phyloP scores from a whole-genome alignment of 2,113 vertebrate genomes.

The Gopherus flavomarginatus region DNA sequence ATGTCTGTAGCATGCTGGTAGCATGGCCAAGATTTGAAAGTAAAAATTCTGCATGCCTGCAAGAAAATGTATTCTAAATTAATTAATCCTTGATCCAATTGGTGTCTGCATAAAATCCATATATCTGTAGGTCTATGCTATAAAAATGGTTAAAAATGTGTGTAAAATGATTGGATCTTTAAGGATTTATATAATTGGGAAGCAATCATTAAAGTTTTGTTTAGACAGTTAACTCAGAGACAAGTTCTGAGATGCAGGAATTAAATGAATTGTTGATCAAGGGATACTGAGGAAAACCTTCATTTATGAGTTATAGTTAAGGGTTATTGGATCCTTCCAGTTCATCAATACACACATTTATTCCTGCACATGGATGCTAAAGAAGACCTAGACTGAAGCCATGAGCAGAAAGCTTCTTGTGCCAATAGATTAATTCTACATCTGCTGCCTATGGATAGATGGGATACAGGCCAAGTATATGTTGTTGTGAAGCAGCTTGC shows the following conservation, averaged over 20 bases:
- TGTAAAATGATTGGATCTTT: constrained; percentile 53
- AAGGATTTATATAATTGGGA: constrained; percentile 51
- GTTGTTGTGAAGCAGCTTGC: constrained; percentile 83
- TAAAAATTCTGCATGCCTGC: background rate
- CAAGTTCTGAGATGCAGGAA: constrained; percentile 17
- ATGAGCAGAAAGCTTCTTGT: constrained; percentile 75
- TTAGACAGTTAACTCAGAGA: constrained; percentile 69
- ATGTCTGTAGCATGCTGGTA: background rate
- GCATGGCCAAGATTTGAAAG: background rate
- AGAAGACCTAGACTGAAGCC: constrained; percentile 79
- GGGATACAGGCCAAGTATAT: constrained; percentile 80
- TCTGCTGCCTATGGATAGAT: constrained; percentile 83
- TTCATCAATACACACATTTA: constrained; percentile 68
- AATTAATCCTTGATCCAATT: constrained; percentile 3
- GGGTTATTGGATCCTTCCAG: constrained; percentile 48
- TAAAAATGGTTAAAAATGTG: constrained; percentile 37
- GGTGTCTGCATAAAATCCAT: constrained; percentile 39
- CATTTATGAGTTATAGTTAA: constrained; percentile 63
- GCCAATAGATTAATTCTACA: constrained; percentile 83
- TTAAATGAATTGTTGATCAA: constrained; percentile 66
- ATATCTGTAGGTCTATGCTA: background rate
- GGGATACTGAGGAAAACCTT: constrained; percentile 46
- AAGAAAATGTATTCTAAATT: background rate
- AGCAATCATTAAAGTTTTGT: constrained; percentile 56
- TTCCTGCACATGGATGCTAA: constrained; percentile 75